Evolutionary conservation across 1,140 invertebrate species (phyloP).

Genomic region (Papilio machaon): DNA sequence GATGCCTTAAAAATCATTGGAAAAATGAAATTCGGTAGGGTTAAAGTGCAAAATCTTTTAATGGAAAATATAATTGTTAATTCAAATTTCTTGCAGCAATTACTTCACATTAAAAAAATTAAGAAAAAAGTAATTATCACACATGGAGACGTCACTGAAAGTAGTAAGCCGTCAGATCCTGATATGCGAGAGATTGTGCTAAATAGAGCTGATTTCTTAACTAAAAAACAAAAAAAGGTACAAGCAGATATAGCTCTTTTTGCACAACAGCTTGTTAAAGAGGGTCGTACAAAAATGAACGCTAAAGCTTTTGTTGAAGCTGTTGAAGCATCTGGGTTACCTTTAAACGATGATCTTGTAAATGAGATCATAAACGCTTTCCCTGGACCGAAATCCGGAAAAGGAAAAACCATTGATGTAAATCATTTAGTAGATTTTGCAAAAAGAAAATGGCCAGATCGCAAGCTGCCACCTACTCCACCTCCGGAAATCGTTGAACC

Average conservation of each 20-base stretch:
- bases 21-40: constrained; percentile 52
- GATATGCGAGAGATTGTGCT: constrained; percentile 63
- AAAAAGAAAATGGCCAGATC: constrained; percentile 69
- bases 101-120: constrained; percentile 49
- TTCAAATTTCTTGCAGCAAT: constrained; percentile 50
- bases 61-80: constrained; percentile 63
- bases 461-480: constrained; percentile 64
- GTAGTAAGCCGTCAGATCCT: constrained; percentile 44
- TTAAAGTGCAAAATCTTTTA: constrained; percentile 59
- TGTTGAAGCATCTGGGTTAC: constrained; percentile 46
- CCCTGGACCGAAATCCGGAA: constrained; percentile 49
- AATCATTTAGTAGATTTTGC: constrained; percentile 59
- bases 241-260: constrained; percentile 60
- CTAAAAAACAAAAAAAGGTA: constrained; percentile 53
- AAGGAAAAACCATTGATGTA: constrained; percentile 57
- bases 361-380: constrained; percentile 59
- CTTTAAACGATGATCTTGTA: constrained; percentile 55
- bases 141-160: constrained; percentile 54
- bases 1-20: constrained; percentile 63
- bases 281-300: constrained; percentile 50
- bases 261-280: constrained; percentile 56
- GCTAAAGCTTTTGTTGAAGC: constrained; percentile 53
- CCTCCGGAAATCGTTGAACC: constrained; percentile 58
- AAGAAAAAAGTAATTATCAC: constrained; percentile 55
- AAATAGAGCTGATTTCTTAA: constrained; percentile 61